Evolutionary conservation across 2,113 vertebrate genomes (phyloP).

Genomic region (Tenebrosternarchus preto): DNA sequence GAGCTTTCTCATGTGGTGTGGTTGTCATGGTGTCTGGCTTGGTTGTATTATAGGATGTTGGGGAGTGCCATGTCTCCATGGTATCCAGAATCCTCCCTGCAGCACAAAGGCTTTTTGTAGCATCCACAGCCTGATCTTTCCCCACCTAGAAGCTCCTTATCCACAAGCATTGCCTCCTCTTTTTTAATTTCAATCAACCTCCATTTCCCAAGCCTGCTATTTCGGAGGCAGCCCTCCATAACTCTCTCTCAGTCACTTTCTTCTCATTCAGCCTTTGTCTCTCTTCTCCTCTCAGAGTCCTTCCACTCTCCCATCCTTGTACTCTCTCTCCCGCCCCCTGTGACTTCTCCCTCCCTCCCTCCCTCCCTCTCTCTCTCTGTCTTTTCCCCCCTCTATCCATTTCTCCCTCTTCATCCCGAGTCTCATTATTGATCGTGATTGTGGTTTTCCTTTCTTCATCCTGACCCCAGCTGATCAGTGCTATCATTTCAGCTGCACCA

Average conservation of each 20-base stretch:
- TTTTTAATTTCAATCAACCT: slow-evolving; percentile 7
- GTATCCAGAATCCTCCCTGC: slow-evolving; percentile 58
- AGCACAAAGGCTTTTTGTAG: slow-evolving; percentile 44
- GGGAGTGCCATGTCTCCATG: slow-evolving; percentile 55
- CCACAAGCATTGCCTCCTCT: neutral
- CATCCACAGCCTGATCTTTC: neutral
- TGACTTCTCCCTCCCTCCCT: slow-evolving; percentile 28
- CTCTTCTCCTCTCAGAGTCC: neutral
- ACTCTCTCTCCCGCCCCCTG: neutral
- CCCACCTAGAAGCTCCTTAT: neutral
- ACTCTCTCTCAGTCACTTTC: neutral
- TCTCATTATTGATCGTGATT: neutral
- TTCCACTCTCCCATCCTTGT: neutral
- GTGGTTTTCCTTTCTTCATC: neutral
- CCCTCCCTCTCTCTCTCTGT: slow-evolving; percentile 32
- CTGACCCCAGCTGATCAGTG: slow-evolving; percentile 14
- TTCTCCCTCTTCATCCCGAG: neutral
- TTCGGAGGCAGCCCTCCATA: neutral
- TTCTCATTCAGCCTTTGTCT: neutral
- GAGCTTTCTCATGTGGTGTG: slow-evolving; percentile 56
- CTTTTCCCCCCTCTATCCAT: slow-evolving; percentile 29
- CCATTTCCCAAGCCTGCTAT: neutral
- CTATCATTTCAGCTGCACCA: neutral
- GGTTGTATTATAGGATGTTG: slow-evolving; percentile 52
- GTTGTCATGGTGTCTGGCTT: slow-evolving; percentile 71